Evolutionary conservation across 1,140 invertebrate species (phyloP), one percentile per base, ranked within the genome.

Genomic region (Apocrypta bakeri): DNA sequence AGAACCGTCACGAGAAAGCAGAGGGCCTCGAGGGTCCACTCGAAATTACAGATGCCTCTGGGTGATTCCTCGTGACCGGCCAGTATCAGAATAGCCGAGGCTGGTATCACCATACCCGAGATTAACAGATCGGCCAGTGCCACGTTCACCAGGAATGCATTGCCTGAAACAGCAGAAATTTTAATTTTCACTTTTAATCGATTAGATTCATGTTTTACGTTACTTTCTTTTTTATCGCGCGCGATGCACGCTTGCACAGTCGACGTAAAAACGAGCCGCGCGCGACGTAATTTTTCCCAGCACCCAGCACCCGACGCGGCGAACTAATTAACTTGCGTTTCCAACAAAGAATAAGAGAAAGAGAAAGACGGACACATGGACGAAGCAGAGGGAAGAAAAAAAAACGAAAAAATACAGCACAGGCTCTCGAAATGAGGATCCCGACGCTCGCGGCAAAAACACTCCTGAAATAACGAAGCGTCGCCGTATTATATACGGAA

Each of bases 81-180:
- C 21, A 96, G 90, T 37, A 96, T 93, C 0, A 95, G 93, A 1
- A 97, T 94, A 0, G 94, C 94, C 0, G 94, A 95, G 0, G 94
- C 93, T 0, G 96, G 96, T 85, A 97, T 94, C 25, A 97, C 95
- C 1, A 95, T 87, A 1, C 94, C 94, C 0, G 96, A 96, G 21
- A 97, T 93, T 24, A 97, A 87, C 64, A 97, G 88, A 85, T 97
- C 96, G 0, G 96, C 94, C 68, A 97, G 85, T 1, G 96, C 96
- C 6, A 96, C 93, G 89, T 96, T 96, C n/a, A 96, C 96, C 71
- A 97, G 89, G 88, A 95, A 96, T 17, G 95, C 93, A 86, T 97
- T 96, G n/a, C 96, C 96, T 96, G 91, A 9, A 92, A 92, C 85
- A 86, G 63, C 29, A 2, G n/a, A 64, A 25, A 7, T n/a, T n/a